Evolutionary conservation across 2,888 invertebrate genomes (phyloP).

Genomic region (Erebia ligea): DNA sequence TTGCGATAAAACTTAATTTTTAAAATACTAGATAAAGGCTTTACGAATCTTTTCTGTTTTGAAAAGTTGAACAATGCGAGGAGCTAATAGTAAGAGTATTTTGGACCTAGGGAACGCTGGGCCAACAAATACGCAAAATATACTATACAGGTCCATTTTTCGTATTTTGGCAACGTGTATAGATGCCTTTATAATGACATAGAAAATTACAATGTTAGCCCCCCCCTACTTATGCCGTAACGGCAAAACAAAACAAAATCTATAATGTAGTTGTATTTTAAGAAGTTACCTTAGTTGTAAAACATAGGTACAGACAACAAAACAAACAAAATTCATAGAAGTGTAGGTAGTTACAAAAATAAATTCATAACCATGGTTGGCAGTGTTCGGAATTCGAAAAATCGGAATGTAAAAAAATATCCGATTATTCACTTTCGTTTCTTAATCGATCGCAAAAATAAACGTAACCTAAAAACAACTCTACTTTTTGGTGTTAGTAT

Average conservation of each 20-base stretch:
- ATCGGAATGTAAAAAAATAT: slow-evolving; percentile 36
- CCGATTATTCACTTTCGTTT: slow-evolving; percentile 33
- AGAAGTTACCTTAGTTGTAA: not conserved
- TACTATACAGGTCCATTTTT: too few relatives aligned
- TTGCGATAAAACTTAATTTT: slow-evolving; percentile 17
- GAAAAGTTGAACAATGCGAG: not conserved
- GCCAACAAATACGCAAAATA: too few relatives aligned
- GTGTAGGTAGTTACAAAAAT: slow-evolving; percentile 9
- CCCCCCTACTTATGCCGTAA: too few relatives aligned
- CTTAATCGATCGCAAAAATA: slow-evolving; percentile 28
- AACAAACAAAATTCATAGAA: not conserved
- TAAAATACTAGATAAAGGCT: not conserved
- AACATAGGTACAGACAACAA: not conserved
- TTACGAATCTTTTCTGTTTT: not conserved
- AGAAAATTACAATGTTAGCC: too few relatives aligned
- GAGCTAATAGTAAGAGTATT: not conserved
- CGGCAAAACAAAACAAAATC: not conserved
- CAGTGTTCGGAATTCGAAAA: slow-evolving; percentile 27
- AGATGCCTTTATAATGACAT: too few relatives aligned
- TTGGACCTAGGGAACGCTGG: too few relatives aligned
- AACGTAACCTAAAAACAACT: slow-evolving; percentile 48
- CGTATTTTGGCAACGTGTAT: too few relatives aligned
- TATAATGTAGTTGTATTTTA: not conserved
- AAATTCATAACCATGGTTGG: slow-evolving; percentile 32
- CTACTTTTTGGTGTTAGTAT: slow-evolving; percentile 82